These are phyloP conservation scores for Nyleta sp. DNA, from an alignment of 2,888 invertebrate species.

Conservation along the genomic window DNA sequence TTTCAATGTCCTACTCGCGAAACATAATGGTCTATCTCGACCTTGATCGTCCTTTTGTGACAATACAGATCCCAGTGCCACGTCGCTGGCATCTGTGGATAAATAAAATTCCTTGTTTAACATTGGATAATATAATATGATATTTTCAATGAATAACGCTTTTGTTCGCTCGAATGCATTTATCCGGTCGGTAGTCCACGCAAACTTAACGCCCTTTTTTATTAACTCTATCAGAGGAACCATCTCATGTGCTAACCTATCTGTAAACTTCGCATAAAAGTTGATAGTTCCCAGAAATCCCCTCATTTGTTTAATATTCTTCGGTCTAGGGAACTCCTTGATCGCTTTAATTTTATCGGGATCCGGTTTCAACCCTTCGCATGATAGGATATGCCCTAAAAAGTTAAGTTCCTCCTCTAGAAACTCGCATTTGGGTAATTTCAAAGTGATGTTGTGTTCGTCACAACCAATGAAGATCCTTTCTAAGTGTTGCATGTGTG, in stretches of 20 bases:
- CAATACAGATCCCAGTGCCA: conserved; percentile 36
- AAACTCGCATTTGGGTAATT: not conserved
- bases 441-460: not conserved
- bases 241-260: not conserved
- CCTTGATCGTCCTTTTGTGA: conserved; percentile 25
- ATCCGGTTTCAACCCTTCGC: not conserved
- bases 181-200: too few relatives aligned
- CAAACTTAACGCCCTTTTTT: not conserved
- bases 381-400: not conserved
- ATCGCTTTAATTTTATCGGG: not conserved
- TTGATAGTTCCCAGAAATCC: not conserved
- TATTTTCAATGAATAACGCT: not conserved
- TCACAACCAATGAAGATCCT: not conserved
- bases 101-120: not conserved
- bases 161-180: not conserved
- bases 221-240: not conserved
- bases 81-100: conserved; percentile 27
- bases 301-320: not conserved
- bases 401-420: not conserved
- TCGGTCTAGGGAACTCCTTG: not conserved
- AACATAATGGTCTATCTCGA: not conserved
- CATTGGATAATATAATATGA: not conserved
- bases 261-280: not conserved
- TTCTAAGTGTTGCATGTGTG: not conserved
- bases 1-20: not conserved